phyloP scores from a whole-genome alignment of 2,113 vertebrate genomes.

The Petaurus breviceps region DNA sequence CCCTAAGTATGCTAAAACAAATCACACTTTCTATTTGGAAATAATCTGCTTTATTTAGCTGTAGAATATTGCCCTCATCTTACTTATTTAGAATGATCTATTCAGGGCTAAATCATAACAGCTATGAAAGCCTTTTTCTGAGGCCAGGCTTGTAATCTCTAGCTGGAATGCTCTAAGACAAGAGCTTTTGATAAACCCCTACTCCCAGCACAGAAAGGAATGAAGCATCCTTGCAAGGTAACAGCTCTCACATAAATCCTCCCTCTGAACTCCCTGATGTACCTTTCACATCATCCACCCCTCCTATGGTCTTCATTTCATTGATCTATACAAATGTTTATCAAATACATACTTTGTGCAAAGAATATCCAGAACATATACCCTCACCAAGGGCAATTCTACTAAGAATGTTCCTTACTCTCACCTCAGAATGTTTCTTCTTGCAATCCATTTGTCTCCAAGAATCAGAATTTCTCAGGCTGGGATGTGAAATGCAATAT shows the following conservation, averaged over 20 bases:
- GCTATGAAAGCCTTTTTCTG: background rate
- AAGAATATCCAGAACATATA: background rate
- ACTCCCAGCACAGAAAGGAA: constrained; percentile 1
- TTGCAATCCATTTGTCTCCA: background rate
- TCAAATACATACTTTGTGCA: background rate
- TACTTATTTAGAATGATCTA: background rate
- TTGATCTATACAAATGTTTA: background rate
- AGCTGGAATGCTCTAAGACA: background rate
- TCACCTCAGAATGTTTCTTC: constrained; percentile 7
- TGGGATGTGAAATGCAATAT: constrained; percentile 20
- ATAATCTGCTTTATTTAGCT: constrained; percentile 17
- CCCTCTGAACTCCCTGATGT: background rate
- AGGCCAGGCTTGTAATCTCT: constrained; percentile 7
- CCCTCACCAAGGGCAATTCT: background rate
- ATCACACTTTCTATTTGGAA: constrained; percentile 37
- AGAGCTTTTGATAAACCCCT: background rate
- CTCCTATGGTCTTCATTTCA: background rate
- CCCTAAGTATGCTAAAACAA: constrained; percentile 1
- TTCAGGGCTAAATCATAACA: background rate
- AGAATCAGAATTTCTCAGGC: constrained; percentile 40
- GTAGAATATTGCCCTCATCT: background rate
- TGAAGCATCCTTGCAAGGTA: background rate
- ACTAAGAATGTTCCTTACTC: constrained; percentile 7
- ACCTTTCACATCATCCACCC: background rate
- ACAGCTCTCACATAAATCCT: background rate